Base-by-base conservation (phyloP, 2,888 invertebrate species). In the Troides helena region DNA sequence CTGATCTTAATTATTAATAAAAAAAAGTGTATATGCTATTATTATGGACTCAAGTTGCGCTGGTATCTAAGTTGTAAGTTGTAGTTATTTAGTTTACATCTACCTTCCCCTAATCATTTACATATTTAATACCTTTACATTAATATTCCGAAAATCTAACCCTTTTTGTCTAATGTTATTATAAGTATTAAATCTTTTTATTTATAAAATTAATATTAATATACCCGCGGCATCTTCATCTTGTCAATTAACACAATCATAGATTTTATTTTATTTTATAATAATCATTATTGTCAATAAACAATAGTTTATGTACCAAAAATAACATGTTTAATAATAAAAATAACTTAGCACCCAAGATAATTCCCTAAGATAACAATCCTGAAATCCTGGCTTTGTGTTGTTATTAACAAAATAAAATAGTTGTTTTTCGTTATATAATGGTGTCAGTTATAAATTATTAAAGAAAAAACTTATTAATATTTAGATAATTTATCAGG, bases 331-430 rank as follows among this genome's bases (percentile, higher is more conserved):
- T 58, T 53, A 56, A 10, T 50, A 53, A 61, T 58, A 57, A 21
- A 64, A 64, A 50, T 60, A 57, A 62, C 46, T 30, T 65, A 50
- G 62, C 5, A 4, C 36, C 56, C 43, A 43, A 14, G 56, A 64
- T 70, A 66, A 62, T 67, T 64, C 71, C 68, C 73, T 61, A 76
- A 12, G 68, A 67, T 65, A 71, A 69, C 65, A 58, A 62, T 73
- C 56, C 68, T 71, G 66, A 69, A 60, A 64, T 70, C 71, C 74
- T 68, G 70, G 74, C 78, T 83, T 80, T 74, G 78, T 80, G 84
- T 83, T 83, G 80, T 82, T 72, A 84, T 84, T 86, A 85, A 85
- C 84, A 76, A 81, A 81, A 80, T 39, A 25, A 56, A 36, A 66
- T 68, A 64, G 58, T 71, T 71, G 66, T 62, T 65, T 65, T 72